A percentile compares a stretch with the other conserved stretches of the same genome.
Evolutionary conservation across 2,888 invertebrate genomes (phyloP).

Genomic region (Limnephilus lunatus): DNA sequence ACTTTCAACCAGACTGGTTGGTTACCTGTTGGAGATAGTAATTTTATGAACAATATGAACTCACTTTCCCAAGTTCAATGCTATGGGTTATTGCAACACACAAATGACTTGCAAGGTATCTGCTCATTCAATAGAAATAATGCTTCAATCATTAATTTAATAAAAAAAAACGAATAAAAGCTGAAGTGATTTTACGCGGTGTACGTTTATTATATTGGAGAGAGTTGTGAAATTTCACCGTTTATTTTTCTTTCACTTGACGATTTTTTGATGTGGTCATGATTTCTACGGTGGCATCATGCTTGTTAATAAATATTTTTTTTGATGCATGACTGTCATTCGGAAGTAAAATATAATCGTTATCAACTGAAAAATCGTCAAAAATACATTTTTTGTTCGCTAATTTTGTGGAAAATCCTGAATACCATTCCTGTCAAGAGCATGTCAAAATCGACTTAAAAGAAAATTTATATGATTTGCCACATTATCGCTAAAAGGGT

Average conservation of each 20-base stretch:
- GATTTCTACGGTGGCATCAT: neutral
- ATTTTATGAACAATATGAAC: neutral
- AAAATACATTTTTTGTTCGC: neutral
- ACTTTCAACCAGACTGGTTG: neutral
- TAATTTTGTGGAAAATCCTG: neutral
- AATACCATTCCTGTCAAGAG: neutral
- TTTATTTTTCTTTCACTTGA: neutral
- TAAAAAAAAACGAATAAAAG: neutral
- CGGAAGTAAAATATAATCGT: neutral
- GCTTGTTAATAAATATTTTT: neutral
- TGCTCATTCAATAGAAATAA: neutral
- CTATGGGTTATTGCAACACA: neutral
- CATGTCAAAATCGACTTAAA: no score
- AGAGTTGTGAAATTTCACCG: neutral
- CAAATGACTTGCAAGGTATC: neutral
- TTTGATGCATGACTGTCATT: neutral
- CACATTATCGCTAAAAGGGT: neutral
- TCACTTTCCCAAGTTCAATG: conserved; percentile 59
- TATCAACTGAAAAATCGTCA: neutral
- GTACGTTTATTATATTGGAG: neutral
- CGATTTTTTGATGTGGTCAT: neutral
- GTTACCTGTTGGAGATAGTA: neutral
- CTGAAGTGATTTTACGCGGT: neutral
- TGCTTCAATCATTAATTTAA: neutral
- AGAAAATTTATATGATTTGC: no score